Base-by-base conservation (phyloP, 2,113 vertebrate species). In the Cygnus atratus region DNA sequence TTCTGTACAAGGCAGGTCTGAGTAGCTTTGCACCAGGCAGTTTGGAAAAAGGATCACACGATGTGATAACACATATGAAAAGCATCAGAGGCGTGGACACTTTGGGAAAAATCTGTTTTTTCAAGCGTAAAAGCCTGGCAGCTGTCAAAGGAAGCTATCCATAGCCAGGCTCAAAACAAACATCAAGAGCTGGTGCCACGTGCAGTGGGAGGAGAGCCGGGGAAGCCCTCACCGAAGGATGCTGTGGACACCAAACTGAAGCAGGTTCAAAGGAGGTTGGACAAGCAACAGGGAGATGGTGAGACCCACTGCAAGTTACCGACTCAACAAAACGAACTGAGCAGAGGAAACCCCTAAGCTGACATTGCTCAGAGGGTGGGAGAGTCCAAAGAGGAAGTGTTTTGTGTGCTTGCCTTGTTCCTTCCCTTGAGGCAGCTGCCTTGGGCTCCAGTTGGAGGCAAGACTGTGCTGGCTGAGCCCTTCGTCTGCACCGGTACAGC, bases 181-280 rank as follows among this genome's bases (percentile, higher is more conserved):
- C 35, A 35, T 31, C 35, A 26, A 41, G 33, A 80, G 22, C 3
- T 37, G 52, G 19, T 84, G 21, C 55, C 41, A n/a, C 3, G 4
- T 0, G 12, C 37, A 22, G 57, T 2, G 15, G 22, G 8, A 31
- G 35, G 44, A 75, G 37, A 61, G 15, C 29, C 21, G 41, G 16
- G 57, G 18, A 71, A 37, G 8, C 25, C 44, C 57, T 88, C 31
- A 55, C 21, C 6, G 0, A 0, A 9, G 59, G 29, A 2, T 71
- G 70, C 37, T 26, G 25, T 1, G 10, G 7, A 39, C 19, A 50
- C 15, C 35, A 57, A 68, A 18, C 75, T 39, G 62, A 29, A 57
- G 39, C 0, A 2, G 33, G 43, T 24, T 90, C 29, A 22, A 79
- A 37, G 58, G 18, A 37, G 13, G 39, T 43, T 74, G 62, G 48